Percentiles rank a stretch among this genome's conserved stretches.
phyloP scores from a whole-genome alignment of 2,797 vertebrate genomes.

The Hemibagrus guttatus region DNA sequence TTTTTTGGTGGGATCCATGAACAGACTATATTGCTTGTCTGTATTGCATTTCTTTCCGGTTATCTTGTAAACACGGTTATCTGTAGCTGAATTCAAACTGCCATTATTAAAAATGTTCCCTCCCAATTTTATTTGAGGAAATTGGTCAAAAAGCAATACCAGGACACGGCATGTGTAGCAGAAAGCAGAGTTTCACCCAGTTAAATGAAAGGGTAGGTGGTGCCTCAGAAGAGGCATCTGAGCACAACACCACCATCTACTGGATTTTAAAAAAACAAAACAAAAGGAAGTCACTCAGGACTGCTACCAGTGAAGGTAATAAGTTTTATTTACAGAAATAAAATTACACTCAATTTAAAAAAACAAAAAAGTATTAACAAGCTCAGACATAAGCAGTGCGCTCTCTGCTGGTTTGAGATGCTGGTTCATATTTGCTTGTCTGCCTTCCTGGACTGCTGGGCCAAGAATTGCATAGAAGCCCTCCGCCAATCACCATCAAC shows the following conservation, averaged over 20 bases:
- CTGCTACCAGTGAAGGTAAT: background rate
- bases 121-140: background rate
- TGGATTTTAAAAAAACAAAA: too few species aligned
- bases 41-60: background rate
- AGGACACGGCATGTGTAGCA: background rate
- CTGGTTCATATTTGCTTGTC: constrained; percentile 16
- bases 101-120: background rate
- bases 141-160: background rate
- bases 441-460: background rate
- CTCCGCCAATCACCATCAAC: constrained; percentile 77
- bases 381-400: constrained; percentile 36
- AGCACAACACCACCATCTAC: constrained; percentile 32
- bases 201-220: background rate
- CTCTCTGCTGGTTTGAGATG: constrained; percentile 39
- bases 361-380: background rate
- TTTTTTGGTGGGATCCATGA: background rate
- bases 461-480: constrained; percentile 48
- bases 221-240: too few species aligned
- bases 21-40: background rate
- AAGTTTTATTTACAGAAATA: constrained; percentile 15
- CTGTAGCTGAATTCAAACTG: background rate
- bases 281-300: background rate
- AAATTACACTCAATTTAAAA: background rate
- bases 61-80: background rate
- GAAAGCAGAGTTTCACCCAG: background rate